Evolutionary conservation across 1,140 invertebrate species (phyloP), one percentile per base, ranked within the genome.

Genomic region (Lasioglossum albipes): DNA sequence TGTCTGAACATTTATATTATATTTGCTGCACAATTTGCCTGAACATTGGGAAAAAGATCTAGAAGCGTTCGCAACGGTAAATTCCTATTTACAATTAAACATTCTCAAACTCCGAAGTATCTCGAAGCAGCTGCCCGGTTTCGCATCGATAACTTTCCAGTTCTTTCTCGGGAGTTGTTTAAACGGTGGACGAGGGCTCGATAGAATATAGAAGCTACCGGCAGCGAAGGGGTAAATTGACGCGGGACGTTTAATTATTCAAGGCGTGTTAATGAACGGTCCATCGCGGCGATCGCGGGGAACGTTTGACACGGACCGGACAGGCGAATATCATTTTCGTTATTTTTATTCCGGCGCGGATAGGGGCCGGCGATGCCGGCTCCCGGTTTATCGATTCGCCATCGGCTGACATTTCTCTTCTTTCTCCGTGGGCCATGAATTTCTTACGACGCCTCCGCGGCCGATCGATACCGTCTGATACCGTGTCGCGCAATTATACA

Each of bases 191-290:
- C 45, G 45, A 49, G 13, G 10, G 12, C 10, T 49, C 13, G 45
- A 49, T 49, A 13, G 9, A 49, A 49, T 1, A 13, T 49, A 12
- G 10, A 49, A 49, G 13, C 10, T 2, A 13, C 9, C 45, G 45
- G 13, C 10, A 10, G 45, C 2, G 45, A 10, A 13, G 2, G 10
- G 45, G 45, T 3, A 49, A 49, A 49, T 49, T 49, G 45, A 49
- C 9, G 27, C 12, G 18, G 10, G 5, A 9, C 20, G 27, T n/a
- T 57, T 9, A 18, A n/a, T 54, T 57, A 74, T 84, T 84, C 77
- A 87, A 87, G 13, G 13, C 36, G 67, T n/a, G 74, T 90, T 90
- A 89, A 88, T 88, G 84, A 87, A 85, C 83, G 70, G 71, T 83
- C 42, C 41, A n/a, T 75, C 71, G 12, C 22, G 61, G 61, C 10